Conservation (phyloP, 92 coral and sea anemone genomes). For the Pocillopora grandis region DNA sequence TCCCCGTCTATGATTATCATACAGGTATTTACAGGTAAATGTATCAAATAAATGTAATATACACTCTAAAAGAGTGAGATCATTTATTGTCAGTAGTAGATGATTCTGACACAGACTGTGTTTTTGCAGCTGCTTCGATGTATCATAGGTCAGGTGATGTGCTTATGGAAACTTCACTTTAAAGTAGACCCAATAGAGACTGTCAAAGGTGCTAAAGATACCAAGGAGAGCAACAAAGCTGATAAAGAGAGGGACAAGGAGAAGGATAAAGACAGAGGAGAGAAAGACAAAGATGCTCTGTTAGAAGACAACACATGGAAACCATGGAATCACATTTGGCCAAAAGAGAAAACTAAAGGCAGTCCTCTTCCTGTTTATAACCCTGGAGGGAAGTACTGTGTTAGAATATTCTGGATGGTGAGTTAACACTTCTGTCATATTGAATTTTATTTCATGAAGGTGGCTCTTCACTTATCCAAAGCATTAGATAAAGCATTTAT, state of each 20-base stretch:
- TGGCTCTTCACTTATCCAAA: no score
- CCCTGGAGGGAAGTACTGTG: slow-evolving; percentile 92
- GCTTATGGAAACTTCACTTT: slow-evolving; percentile 86
- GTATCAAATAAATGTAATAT: no score
- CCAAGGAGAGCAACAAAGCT: slow-evolving; percentile 69
- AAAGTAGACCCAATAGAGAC: slow-evolving; percentile 67
- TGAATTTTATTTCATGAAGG: no score
- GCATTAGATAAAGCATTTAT: no score
- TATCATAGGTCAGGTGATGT: slow-evolving; percentile 89
- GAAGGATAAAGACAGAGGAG: slow-evolving; percentile 70
- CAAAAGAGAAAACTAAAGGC: slow-evolving; percentile 89
- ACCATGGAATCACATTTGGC: slow-evolving; percentile 99
- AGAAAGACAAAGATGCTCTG: slow-evolving; percentile 64
- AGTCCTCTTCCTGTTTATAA: slow-evolving; percentile 81
- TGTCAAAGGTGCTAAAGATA: slow-evolving; percentile 52
- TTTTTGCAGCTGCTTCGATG: slow-evolving; percentile 73
- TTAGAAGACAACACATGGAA: slow-evolving; percentile 90
- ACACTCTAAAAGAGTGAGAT: no score
- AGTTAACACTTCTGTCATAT: slow-evolving; percentile 7
- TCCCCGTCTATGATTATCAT: no score
- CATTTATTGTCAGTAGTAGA: background rate
- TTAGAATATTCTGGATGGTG: slow-evolving; percentile 94
- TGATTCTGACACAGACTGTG: background rate
- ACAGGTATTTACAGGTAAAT: no score
- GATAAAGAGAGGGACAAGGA: slow-evolving; percentile 71